A percentile compares a stretch with the other conserved stretches of the same genome.
Evolutionary conservation across 1,140 invertebrate genomes (phyloP).

Genomic region (Chironomus tepperi): DNA sequence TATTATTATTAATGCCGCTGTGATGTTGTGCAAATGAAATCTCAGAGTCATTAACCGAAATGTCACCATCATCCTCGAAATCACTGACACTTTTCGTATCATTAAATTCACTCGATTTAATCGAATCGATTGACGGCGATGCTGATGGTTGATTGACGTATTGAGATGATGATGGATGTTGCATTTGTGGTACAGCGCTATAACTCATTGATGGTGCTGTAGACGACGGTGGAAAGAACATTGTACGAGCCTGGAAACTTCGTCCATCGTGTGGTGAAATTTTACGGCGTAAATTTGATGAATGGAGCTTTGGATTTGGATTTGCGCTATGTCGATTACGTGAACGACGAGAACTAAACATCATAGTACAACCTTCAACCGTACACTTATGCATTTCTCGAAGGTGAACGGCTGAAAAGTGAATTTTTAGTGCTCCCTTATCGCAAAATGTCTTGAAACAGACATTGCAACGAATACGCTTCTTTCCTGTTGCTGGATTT

Average conservation of each 20-base stretch:
- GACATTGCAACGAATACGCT: slow-evolving; percentile 95
- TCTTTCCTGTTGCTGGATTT: slow-evolving; percentile 87
- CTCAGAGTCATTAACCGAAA: slow-evolving; percentile 21
- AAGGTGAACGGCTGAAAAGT: slow-evolving; percentile 92
- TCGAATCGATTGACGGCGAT: slow-evolving; percentile 18
- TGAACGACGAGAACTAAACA: slow-evolving; percentile 66
- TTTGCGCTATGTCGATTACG: slow-evolving; percentile 83
- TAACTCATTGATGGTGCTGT: neutral
- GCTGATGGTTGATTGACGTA: slow-evolving; percentile 19
- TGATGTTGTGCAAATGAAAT: neutral
- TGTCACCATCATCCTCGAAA: slow-evolving; percentile 20
- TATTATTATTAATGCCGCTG: neutral
- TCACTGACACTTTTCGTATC: slow-evolving; percentile 16
- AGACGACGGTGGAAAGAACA: slow-evolving; percentile 49
- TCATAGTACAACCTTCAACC: slow-evolving; percentile 68
- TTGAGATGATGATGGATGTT: neutral
- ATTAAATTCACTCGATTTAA: slow-evolving; percentile 10
- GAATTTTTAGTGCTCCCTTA: slow-evolving; percentile 98
- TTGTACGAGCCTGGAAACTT: slow-evolving; percentile 72
- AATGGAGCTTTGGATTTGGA: slow-evolving; percentile 97
- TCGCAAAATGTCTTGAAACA: slow-evolving; percentile 99
- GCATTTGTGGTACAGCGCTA: slow-evolving; percentile 17
- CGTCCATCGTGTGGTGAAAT: slow-evolving; percentile 88
- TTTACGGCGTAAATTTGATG: slow-evolving; percentile 82
- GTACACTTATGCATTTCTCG: slow-evolving; percentile 71